A percentile compares a stretch with the other conserved stretches of the same genome.
These are phyloP conservation scores for Netelia melanura DNA, from an alignment of 2,888 invertebrate genomes.

Conservation along the genomic window DNA sequence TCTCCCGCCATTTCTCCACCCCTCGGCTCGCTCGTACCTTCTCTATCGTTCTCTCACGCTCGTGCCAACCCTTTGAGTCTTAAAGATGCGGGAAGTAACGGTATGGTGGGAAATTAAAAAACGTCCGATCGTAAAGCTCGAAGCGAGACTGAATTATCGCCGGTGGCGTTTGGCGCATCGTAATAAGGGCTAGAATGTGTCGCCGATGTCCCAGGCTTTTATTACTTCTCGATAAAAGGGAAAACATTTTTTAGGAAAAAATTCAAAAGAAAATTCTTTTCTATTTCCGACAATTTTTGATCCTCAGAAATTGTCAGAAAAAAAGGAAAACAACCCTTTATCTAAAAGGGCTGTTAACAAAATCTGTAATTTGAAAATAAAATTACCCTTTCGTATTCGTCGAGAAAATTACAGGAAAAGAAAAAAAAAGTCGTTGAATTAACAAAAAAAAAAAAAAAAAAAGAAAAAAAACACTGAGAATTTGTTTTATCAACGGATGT, in stretches of 20 bases:
- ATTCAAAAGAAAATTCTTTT: no score
- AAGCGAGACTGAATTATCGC: constrained; percentile 81
- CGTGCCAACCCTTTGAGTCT: constrained; percentile 51
- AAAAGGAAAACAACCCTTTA: no score
- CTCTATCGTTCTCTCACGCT: constrained; percentile 18
- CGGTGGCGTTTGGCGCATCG: constrained; percentile 80
- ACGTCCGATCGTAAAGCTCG: constrained; percentile 83
- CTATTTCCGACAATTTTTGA: no score
- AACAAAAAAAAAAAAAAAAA: neutral
- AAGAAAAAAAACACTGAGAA: neutral
- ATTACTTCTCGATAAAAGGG: constrained; percentile 59
- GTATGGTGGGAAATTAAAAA: constrained; percentile 83
- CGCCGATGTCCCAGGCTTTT: neutral
- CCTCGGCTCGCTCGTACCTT: constrained; percentile 4
- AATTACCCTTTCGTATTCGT: no score
- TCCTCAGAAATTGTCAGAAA: no score
- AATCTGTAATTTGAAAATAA: no score
- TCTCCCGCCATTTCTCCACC: constrained; percentile 18
- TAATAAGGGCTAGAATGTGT: constrained; percentile 75
- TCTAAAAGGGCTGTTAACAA: no score
- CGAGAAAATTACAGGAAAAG: no score
- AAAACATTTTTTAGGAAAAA: neutral
- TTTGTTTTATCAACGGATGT: constrained; percentile 12
- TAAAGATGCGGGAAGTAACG: constrained; percentile 42
- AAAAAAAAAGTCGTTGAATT: constrained; percentile 10